These are phyloP conservation scores for Bombus pyrosoma DNA, from an alignment of 1,140 invertebrate genomes.

Conservation along the genomic window DNA sequence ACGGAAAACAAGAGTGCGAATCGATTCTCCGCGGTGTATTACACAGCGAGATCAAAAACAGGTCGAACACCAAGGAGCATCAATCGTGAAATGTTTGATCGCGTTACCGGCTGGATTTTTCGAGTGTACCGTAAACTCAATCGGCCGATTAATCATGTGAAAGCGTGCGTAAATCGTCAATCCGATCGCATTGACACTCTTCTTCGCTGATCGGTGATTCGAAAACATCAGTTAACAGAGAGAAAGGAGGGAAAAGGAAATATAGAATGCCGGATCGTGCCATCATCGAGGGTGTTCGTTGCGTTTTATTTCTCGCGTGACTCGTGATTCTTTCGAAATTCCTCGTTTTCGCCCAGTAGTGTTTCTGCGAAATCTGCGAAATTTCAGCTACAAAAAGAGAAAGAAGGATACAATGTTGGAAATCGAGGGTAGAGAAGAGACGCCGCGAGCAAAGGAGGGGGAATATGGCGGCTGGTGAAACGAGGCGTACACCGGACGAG, in stretches of 20 bases:
- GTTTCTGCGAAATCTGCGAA: constrained; percentile 19
- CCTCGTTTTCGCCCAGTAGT: neutral
- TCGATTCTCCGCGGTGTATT: constrained; percentile 3
- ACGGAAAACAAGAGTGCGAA: neutral
- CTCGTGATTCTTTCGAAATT: neutral
- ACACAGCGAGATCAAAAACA: neutral
- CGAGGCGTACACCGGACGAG: neutral
- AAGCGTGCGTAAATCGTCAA: constrained; percentile 24
- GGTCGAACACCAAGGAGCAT: constrained; percentile 21
- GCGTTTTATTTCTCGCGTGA: neutral
- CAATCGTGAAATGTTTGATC: constrained; percentile 40
- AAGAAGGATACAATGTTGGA: neutral
- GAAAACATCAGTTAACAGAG: neutral
- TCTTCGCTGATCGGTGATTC: neutral
- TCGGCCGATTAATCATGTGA: constrained; percentile 30
- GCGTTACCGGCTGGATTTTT: constrained; percentile 24
- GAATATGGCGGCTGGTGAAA: too few relatives aligned
- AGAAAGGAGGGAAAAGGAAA: neutral
- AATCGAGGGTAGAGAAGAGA: neutral
- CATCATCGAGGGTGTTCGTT: neutral
- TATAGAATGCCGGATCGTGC: neutral
- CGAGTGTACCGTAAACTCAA: constrained; percentile 40
- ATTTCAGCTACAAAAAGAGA: neutral
- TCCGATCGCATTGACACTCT: neutral
- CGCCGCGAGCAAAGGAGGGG: neutral